Percentiles rank a stretch among this genome's conserved stretches.
These are phyloP conservation scores for Nemotelus nigrinus DNA, from an alignment of 2,888 invertebrate species.

Conservation along the genomic window DNA sequence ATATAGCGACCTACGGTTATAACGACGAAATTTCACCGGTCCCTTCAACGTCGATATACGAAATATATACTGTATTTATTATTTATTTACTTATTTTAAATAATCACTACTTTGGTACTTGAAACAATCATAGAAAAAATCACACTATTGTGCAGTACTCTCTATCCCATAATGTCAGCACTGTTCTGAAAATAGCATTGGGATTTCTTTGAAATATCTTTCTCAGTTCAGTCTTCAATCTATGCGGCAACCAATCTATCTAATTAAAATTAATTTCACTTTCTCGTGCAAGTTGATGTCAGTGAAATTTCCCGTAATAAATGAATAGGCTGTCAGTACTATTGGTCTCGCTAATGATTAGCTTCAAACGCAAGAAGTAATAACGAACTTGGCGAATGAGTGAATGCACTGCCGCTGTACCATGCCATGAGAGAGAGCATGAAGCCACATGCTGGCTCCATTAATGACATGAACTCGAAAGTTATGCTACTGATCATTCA, in stretches of 20 bases:
- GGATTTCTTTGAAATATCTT: no score
- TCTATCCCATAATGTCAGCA: no score
- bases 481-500: conserved; percentile 1
- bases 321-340: conserved; percentile 36
- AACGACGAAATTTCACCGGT: no score
- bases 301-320: background rate
- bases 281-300: background rate
- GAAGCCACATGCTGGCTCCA: conserved; percentile 31
- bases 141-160: no score
- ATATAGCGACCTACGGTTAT: no score
- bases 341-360: conserved; percentile 30
- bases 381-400: conserved; percentile 22
- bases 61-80: no score
- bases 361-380: conserved; percentile 29
- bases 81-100: no score
- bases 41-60: no score
- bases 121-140: no score
- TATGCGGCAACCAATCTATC: background rate
- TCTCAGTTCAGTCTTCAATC: no score
- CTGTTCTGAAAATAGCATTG: no score
- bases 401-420: background rate
- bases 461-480: conserved; percentile 31
- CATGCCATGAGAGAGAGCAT: background rate
- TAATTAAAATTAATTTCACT: conserved; percentile 24
- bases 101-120: no score